Base-by-base conservation (phyloP, 1,140 invertebrate genomes). In the Odontomachus brunneus region DNA sequence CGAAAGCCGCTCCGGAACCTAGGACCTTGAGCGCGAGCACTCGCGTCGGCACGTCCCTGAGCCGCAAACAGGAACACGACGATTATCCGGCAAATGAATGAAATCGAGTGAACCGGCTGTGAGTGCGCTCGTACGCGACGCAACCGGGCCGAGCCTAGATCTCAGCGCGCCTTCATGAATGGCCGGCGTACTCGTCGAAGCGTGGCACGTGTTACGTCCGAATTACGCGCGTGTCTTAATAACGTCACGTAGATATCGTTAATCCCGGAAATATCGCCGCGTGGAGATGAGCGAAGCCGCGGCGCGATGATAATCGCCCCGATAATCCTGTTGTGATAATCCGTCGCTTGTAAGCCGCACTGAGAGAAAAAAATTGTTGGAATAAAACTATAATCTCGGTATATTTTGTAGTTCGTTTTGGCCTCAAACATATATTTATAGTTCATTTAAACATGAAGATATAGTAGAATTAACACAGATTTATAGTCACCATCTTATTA, bases 11-110 rank as follows among this genome's bases (percentile, higher is more conserved):
- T 38, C 59, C 65, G 62, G 19, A 86, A 65, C 19, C 57, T 59
- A 73, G 67, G 87, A 89, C 90, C 89, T 91, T 90, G 90, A 90
- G 86, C 84, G 83, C 83, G 83, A 83, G 84, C 65, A 74, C 83
- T 83, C 62, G 69, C 82, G 72, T 82, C 87, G 84, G 76, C 87
- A 91, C 88, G 90, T 85, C 89, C 89, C 86, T 90, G 90, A 82
- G 85, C 83, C 75, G 85, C 89, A 92, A 92, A 91, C 92, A 93
- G 92, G 91, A 94, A 92, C 89, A 90, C 84, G 87, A 73, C 90
- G 90, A 92, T 94, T 91, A 93, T 89, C 86, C 87, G 83, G 80
- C 90, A 88, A 91, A 92, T 91, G 91, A 94, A 92, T 92, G 92
- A 91, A 92, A 90, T 90, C 90, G 87, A 91, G 90, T 90, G 87